phyloP scores from a whole-genome alignment of 2,113 vertebrate species.

The Mus spicilegus region DNA sequence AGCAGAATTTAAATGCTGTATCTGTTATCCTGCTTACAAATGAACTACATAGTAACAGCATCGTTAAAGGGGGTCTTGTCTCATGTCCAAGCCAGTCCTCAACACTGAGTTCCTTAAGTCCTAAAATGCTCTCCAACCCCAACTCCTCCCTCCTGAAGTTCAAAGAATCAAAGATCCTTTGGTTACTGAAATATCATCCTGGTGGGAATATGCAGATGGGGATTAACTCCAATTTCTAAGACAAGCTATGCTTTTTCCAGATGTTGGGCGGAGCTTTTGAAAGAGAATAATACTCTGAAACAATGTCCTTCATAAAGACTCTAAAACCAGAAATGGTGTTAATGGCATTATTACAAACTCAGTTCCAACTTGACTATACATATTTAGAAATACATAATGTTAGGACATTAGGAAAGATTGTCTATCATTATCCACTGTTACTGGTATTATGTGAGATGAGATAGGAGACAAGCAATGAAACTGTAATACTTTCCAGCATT shows the following conservation, averaged over 20 bases:
- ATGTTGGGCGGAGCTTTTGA: constrained; percentile 53
- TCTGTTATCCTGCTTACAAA: not conserved
- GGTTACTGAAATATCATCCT: constrained; percentile 64
- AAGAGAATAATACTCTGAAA: constrained; percentile 38
- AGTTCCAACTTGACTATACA: constrained; percentile 31
- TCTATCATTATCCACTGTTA: constrained; percentile 75
- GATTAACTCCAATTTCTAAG: constrained; percentile 67
- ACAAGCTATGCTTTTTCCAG: constrained; percentile 70
- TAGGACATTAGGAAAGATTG: constrained; percentile 23
- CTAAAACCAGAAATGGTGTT: constrained; percentile 59
- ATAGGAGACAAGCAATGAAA: constrained; percentile 63
- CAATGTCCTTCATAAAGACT: constrained; percentile 37
- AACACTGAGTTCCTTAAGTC: not conserved
- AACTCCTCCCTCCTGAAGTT: constrained; percentile 57
- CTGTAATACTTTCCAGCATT: constrained; percentile 40
- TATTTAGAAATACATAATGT: constrained; percentile 8
- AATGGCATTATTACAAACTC: not conserved
- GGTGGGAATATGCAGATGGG: constrained; percentile 22
- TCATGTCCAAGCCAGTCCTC: not conserved
- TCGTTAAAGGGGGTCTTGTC: not conserved
- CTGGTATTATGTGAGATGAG: constrained; percentile 52
- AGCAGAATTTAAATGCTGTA: not conserved
- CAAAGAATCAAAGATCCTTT: constrained; percentile 63
- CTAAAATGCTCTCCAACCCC: constrained; percentile 58
- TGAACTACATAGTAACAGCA: not conserved